These are phyloP conservation scores for Alviniconcha strummeri DNA, from an alignment of 2,888 invertebrate genomes.

Conservation along the genomic window DNA sequence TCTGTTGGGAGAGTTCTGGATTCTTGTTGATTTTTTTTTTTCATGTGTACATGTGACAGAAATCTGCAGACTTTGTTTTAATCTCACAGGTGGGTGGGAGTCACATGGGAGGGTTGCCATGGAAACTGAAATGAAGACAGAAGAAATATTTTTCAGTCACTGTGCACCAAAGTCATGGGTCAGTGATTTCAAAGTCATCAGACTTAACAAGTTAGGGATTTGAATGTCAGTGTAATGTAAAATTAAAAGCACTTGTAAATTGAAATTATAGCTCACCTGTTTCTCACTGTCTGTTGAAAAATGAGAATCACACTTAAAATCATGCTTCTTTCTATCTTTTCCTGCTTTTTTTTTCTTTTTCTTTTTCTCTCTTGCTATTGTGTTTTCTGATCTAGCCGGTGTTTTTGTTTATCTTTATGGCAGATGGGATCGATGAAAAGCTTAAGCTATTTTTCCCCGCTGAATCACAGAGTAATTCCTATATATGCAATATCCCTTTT, in stretches of 20 bases:
- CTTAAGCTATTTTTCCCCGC: too few species aligned
- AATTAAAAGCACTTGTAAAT: neutral
- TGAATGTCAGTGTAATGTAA: neutral
- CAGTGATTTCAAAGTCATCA: neutral
- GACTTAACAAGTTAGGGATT: neutral
- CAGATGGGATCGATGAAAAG: neutral
- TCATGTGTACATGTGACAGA: too few species aligned
- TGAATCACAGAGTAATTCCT: neutral
- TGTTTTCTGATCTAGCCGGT: neutral
- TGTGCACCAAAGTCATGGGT: neutral
- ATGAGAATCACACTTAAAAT: neutral
- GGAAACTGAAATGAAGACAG: neutral
- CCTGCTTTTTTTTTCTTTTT: neutral
- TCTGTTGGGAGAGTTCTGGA: too few species aligned
- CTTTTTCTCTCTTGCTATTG: neutral
- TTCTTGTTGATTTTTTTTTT: too few species aligned
- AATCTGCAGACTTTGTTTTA: too few species aligned
- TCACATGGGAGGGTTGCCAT: too few species aligned
- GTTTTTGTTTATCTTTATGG: neutral
- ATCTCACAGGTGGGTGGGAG: too few species aligned
- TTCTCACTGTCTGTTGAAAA: neutral
- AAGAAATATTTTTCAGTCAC: neutral
- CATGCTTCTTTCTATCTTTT: neutral
- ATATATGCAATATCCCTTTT: neutral
- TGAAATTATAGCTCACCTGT: neutral